Evolutionary conservation across 2,797 vertebrate genomes (phyloP), one percentile per base, ranked within the genome.

Genomic region (Pampus argenteus): DNA sequence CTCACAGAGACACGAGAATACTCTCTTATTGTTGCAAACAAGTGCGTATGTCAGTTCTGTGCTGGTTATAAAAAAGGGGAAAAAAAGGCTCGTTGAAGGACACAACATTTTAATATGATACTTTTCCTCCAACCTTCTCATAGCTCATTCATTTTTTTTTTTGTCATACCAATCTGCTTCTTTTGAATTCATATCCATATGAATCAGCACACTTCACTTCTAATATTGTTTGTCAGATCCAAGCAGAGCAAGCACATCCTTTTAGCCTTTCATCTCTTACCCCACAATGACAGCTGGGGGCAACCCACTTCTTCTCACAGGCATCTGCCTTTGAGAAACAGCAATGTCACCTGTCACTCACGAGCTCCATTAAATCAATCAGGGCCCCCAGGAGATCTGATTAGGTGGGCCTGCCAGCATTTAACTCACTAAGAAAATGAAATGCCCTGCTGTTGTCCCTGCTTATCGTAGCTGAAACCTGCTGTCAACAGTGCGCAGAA

Each of bases 261-360:
- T 51, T 75, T 51, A 60, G 60, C 44, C 61, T 78, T 78, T 74
- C 2, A 51, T 65, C 68, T 66, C 26, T 26, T 66, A 69, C 77
- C 44, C 4, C 77, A 81, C 72, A 73, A 44, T 80, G 84, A 82
- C 82, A 84, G 78, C 77, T 71, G 64, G 54, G 57, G 52, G 61
- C 65, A 72, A 65, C 26, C 57, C 50, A 22, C 70, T 70, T 79
- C 74, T 78, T 77, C 81, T 82, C 72, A 69, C 65, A 20, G 50
- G 58, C 65, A 63, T 78, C 54, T 74, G 83, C 77, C 79, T 90
- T 84, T 85, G 82, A 85, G 69, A 76, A 82, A 82, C 44, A 26
- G 74, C 85, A 92, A 92, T 86, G 90, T 92, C 89, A 91, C 80
- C 90, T 88, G 89, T 89, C 92, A 90, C 71, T 92, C 86, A 89